phyloP scores from a whole-genome alignment of 2,888 invertebrate genomes.

The Phlogophora meticulosa region DNA sequence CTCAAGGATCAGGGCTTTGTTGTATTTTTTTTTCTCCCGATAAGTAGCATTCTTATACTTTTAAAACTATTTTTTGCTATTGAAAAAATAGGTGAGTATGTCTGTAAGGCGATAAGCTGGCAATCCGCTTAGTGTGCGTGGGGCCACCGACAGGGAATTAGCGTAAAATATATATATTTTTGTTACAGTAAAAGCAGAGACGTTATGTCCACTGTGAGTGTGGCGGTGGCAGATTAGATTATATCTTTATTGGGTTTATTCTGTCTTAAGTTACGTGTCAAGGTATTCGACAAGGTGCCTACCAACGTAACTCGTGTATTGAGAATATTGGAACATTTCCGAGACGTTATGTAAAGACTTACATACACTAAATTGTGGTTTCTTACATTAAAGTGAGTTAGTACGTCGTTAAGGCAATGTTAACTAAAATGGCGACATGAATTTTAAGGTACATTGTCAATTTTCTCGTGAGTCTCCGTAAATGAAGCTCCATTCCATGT shows the following conservation, averaged over 20 bases:
- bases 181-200: conserved; percentile 72
- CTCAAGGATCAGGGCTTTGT: conserved; percentile 86
- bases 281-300: conserved; percentile 25
- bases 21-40: conserved; percentile 79
- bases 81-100: conserved; percentile 86
- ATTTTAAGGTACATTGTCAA: conserved; percentile 42
- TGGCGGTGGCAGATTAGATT: conserved; percentile 64
- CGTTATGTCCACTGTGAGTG: conserved; percentile 51
- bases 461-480: conserved; percentile 33
- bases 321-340: conserved; percentile 43
- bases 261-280: conserved; percentile 36
- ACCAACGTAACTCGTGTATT: conserved; percentile 25
- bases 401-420: conserved; percentile 40
- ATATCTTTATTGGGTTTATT: conserved; percentile 52
- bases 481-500: conserved; percentile 43
- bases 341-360: conserved; percentile 24
- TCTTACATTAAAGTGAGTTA: conserved; percentile 43
- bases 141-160: conserved; percentile 82
- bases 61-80: conserved; percentile 85
- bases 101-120: conserved; percentile 86
- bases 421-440: conserved; percentile 26
- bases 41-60: conserved; percentile 79
- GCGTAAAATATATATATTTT: conserved; percentile 84
- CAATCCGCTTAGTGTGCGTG: conserved; percentile 89
- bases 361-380: conserved; percentile 36